These are phyloP conservation scores for Hydra vulgaris DNA, from an alignment of 30 jellyfish, hydroid and myxozoan genomes.

Conservation along the genomic window DNA sequence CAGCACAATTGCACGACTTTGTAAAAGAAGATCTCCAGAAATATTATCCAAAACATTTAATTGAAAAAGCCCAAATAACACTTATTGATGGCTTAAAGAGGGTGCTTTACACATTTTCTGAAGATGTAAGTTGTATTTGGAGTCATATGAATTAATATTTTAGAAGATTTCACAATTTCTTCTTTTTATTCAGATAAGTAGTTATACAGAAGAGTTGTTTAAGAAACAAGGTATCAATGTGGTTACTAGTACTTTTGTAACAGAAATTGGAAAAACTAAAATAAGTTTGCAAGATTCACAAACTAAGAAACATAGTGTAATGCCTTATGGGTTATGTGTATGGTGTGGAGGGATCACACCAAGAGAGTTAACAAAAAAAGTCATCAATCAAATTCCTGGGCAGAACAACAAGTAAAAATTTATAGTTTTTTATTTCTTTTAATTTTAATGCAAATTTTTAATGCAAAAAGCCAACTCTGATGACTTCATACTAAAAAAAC, in stretches of 20 bases:
- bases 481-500: too few species aligned
- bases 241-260: conserved; percentile 76
- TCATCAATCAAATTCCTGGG: conserved; percentile 61
- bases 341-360: conserved; percentile 98
- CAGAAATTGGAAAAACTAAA: conserved; percentile 48
- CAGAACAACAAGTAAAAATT: conserved; percentile 65
- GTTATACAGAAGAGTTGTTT: conserved; percentile 63
- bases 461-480: too few species aligned
- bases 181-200: conserved; percentile 44
- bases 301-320: conserved; percentile 35
- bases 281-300: conserved; percentile 58
- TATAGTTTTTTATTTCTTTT: neutral
- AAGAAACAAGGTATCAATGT: conserved; percentile 44
- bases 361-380: conserved; percentile 43
- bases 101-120: conserved; percentile 67
- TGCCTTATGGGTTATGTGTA: conserved; percentile 92
- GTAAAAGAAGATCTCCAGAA: conserved; percentile 55
- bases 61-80: conserved; percentile 53
- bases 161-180: too few species aligned
- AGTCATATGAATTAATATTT: too few species aligned
- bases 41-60: conserved; percentile 57
- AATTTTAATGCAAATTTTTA: too few species aligned
- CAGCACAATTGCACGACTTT: conserved; percentile 77
- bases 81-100: conserved; percentile 80
- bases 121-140: conserved; percentile 47